Evolutionary conservation across 2,113 vertebrate species (phyloP), one percentile per base, ranked within the genome.

Genomic region (Amazona guildingii): DNA sequence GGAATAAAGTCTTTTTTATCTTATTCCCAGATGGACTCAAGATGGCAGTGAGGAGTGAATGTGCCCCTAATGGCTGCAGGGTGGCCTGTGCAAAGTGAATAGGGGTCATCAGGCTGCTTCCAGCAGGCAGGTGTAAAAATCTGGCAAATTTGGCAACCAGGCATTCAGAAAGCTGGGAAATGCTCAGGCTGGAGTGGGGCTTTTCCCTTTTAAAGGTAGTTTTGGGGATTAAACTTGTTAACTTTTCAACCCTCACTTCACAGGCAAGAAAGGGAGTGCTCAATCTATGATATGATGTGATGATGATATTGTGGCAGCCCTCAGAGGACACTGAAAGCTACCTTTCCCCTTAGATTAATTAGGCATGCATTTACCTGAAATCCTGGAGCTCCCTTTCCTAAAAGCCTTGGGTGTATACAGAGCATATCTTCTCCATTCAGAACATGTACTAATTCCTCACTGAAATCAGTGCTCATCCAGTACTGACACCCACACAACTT

Each of bases 261-360:
- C 15, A 21, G 13, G 33, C 57, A 51, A 83, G 39, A 86, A 63
- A 66, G 24, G 46, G 29, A 24, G 51, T 68, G 62, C 62, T 89
- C 66, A 76, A 13, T 20, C 0, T 4, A 3, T 28, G 27, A 31
- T 33, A 37, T 3, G 43, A 44, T 49, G 20, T 0, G 24, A 28
- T 39, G 21, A 46, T 37, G 72, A 4, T 54, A 68, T 59, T 5
- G 11, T 90, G 52, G 70, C 44, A 85, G 29, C 43, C 23, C 48
- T 73, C 43, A 25, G 57, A 82, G 78, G 37, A 41, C 25, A 14
- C 67, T n/a, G 70, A 67, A 66, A 25, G 16, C 33, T 66, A 24
- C 49, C 28, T 49, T 88, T 91, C 77, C 86, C 82, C 75, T 93
- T 90, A 59, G 84, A 97, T 97, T 96, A 94, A 93, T 93, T 93